A percentile compares a stretch with the other conserved stretches of the same genome.
These are phyloP conservation scores for Hipposideros armiger DNA, from an alignment of 2,113 vertebrate species.

Conservation along the genomic window DNA sequence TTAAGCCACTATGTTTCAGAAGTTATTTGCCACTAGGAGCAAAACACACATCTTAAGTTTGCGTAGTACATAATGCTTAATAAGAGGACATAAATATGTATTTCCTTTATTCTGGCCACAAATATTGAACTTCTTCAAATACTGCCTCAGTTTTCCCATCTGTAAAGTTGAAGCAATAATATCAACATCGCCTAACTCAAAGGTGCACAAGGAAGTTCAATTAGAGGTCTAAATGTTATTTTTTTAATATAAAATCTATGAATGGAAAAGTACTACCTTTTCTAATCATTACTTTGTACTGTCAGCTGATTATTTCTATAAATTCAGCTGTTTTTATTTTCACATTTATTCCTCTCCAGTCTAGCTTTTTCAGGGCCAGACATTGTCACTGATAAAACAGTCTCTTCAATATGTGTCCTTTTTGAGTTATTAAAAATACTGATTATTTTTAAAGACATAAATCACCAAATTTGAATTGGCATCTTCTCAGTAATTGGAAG, in stretches of 20 bases:
- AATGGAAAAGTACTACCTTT: neutral
- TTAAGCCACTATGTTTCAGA: neutral
- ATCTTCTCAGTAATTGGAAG: neutral
- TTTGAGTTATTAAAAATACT: conserved; percentile 18
- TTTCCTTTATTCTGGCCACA: conserved; percentile 10
- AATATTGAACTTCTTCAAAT: neutral
- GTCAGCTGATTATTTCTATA: conserved; percentile 9
- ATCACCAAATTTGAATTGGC: neutral
- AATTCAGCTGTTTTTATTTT: neutral
- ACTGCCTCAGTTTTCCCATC: neutral
- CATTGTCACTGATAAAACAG: neutral
- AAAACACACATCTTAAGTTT: neutral
- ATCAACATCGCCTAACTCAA: neutral
- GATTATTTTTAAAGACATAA: conserved; percentile 21
- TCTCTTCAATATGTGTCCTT: neutral
- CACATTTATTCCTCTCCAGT: neutral
- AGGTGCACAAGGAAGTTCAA: neutral
- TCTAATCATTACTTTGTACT: neutral
- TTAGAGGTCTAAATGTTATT: neutral
- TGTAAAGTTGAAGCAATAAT: neutral
- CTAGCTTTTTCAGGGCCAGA: neutral
- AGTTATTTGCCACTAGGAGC: neutral
- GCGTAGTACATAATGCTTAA: neutral
- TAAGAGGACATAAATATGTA: neutral
- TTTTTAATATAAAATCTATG: neutral